Percentiles rank a stretch among this genome's conserved stretches.
Conservation (phyloP, 1,140 invertebrate species). For the Pectinophora gossypiella region DNA sequence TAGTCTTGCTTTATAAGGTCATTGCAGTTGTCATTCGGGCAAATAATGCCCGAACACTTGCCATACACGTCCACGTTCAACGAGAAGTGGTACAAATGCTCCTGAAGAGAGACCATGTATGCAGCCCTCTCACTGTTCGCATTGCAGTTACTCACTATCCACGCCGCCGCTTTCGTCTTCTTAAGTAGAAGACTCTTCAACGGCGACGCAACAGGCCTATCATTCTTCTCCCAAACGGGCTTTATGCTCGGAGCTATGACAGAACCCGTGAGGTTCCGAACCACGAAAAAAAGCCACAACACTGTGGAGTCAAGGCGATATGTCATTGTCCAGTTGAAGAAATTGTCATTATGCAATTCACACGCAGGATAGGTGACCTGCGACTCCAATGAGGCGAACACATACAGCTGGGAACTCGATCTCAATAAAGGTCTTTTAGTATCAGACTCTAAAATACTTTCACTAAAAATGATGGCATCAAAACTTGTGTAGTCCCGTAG, state of each 20-base stretch:
- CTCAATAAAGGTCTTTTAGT: constrained; percentile 23
- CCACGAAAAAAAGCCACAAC: constrained; percentile 67
- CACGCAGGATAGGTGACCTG: constrained; percentile 32
- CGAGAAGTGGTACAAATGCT: constrained; percentile 66
- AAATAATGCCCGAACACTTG: constrained; percentile 66
- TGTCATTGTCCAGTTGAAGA: constrained; percentile 80
- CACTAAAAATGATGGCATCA: no score
- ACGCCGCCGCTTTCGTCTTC: constrained; percentile 72
- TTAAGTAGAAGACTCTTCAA: constrained; percentile 11
- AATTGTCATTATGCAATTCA: constrained; percentile 36
- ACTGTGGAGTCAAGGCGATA: constrained; percentile 81
- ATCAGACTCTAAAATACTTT: no score
- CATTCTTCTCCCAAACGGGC: constrained; percentile 26
- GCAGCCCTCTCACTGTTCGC: constrained; percentile 73
- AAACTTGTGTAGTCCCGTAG: no score
- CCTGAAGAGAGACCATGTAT: constrained; percentile 77
- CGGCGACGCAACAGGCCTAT: neutral
- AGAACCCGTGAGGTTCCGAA: constrained; percentile 34
- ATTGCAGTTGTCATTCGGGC: constrained; percentile 50
- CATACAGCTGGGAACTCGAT: constrained; percentile 43
- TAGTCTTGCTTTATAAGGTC: constrained; percentile 68
- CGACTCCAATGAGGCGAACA: constrained; percentile 50
- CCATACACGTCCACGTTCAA: constrained; percentile 81
- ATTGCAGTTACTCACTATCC: constrained; percentile 80
- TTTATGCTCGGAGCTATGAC: constrained; percentile 41